Base-by-base conservation (phyloP, 2,888 invertebrate genomes). In the Ptychoptera contaminata region DNA sequence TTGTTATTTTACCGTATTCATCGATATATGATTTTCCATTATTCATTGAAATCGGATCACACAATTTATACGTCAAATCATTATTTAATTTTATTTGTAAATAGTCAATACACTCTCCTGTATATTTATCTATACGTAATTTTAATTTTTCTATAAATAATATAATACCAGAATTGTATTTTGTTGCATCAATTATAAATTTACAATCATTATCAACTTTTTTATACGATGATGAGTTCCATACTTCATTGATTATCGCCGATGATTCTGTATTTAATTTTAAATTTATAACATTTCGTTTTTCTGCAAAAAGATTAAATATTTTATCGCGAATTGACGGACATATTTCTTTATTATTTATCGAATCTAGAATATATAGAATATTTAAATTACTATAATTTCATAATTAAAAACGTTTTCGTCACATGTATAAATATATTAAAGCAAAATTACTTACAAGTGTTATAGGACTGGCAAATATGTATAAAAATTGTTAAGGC, bases 21-120 rank as follows among this genome's bases (percentile, higher is more conserved):
- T 37, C 42, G 23, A 47, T 43, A 16, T 39, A 39, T 6, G 23
- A 36, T 30, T 36, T 16, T 31, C 8, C 31, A 37, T 40, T 30
- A 36, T 46, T 12, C 40, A 15, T 44, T 23, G 7, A 11, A 10
- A 30, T 36, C 1, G 16, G 40, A 10, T 41, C 45, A 16, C 43
- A 39, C n/a, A 31, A 50, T 51, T 39, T 53, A 46, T 29, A 53
- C 52, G 40, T 62, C 7, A 62, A 58, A 29, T 51, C 55, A 2
- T 58, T 58, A 37, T 61, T 60, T 1, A 57, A 53, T 45, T 55
- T 0, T 56, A 63, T 62, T 42, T 61, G 59, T 43, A 63, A 59
- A 11, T 56, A 63, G 42, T 63, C 64, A 14, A 57, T 52, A 48
- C 63, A 63, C 5, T 51, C 46, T 2, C 50, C 47, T 1, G 56